phyloP scores from a whole-genome alignment of 2,888 invertebrate species.

The Euzetes globulus region DNA sequence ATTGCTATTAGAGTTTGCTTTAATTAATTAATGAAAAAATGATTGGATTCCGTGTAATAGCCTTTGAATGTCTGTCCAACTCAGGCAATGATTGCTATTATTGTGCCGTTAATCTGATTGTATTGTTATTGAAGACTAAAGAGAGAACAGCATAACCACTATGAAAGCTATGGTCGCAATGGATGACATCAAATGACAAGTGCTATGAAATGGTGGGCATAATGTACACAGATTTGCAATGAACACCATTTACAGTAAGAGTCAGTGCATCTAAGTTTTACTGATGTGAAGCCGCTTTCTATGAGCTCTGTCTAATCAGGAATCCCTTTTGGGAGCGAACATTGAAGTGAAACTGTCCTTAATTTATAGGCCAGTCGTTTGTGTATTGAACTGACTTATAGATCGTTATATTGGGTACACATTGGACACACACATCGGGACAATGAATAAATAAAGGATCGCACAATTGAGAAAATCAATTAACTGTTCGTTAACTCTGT shows the following conservation, averaged over 20 bases:
- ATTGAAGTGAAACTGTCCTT: background rate
- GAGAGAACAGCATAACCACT: background rate
- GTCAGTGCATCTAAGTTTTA: slow-evolving; percentile 5
- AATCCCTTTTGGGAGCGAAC: slow-evolving; percentile 15
- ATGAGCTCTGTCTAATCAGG: background rate
- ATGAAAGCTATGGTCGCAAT: background rate
- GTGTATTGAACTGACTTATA: background rate
- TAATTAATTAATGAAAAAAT: background rate
- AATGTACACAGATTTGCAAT: background rate
- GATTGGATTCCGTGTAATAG: background rate
- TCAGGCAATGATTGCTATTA: background rate
- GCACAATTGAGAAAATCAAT: slow-evolving; percentile 22
- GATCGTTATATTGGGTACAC: background rate
- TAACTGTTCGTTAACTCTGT: slow-evolving; percentile 20
- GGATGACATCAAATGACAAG: background rate
- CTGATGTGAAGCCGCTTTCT: background rate
- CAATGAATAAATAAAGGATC: slow-evolving; percentile 27
- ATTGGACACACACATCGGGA: slow-evolving; percentile 1
- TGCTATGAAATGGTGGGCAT: background rate
- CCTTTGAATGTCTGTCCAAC: background rate
- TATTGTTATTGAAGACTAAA: background rate
- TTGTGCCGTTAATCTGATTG: background rate
- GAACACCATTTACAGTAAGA: background rate
- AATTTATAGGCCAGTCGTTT: slow-evolving; percentile 5
- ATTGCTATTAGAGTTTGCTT: background rate